These are phyloP conservation scores for Cantharis nigra DNA, from an alignment of 2,888 invertebrate genomes.

Conservation along the genomic window DNA sequence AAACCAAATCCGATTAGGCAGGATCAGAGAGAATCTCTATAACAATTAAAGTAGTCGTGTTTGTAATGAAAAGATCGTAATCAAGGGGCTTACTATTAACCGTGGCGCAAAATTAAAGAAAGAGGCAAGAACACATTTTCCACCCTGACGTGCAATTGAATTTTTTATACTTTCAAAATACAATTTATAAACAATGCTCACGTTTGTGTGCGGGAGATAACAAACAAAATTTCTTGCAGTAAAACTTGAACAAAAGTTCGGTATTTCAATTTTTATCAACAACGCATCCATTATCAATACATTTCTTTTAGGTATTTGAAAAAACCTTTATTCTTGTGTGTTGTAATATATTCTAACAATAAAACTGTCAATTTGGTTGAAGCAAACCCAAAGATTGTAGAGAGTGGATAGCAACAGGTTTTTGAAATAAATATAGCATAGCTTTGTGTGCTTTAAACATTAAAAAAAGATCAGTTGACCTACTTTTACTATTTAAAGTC, in stretches of 20 bases:
- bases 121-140: not conserved
- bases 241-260: not conserved
- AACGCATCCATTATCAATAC: not conserved
- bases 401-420: constrained; percentile 1
- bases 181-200: not conserved
- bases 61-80: not conserved
- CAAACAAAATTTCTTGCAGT: not conserved
- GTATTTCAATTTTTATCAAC: not conserved
- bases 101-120: not conserved
- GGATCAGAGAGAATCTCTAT: not conserved
- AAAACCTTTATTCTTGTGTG: not conserved
- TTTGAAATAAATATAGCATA: not conserved
- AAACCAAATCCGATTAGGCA: not conserved
- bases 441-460: not conserved
- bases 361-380: not conserved
- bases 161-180: not conserved
- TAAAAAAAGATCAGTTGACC: not conserved
- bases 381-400: not conserved
- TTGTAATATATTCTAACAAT: not conserved
- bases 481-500: not conserved
- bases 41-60: not conserved
- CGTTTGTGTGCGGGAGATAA: not conserved
- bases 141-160: not conserved
- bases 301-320: not conserved
- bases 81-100: not conserved